Evolutionary conservation across 2,888 invertebrate genomes (phyloP).

Genomic region (Synergus umbraculus): DNA sequence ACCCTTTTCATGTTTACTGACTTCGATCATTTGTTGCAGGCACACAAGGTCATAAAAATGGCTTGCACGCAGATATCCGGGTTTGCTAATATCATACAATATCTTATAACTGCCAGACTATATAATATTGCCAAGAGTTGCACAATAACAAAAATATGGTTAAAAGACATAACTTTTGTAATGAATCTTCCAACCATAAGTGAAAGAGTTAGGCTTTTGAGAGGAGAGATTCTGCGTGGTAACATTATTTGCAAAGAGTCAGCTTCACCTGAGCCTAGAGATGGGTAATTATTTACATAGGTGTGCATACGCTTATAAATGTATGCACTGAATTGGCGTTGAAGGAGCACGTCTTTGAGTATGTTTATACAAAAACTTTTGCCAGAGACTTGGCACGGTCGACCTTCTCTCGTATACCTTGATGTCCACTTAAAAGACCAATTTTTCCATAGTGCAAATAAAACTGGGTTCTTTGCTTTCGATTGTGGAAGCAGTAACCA

Average conservation of each 20-base stretch:
- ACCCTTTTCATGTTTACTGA: slow-evolving; percentile 18
- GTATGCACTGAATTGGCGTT: slow-evolving; percentile 58
- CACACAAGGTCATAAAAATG: not conserved
- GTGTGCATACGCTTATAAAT: slow-evolving; percentile 65
- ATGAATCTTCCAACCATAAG: not conserved
- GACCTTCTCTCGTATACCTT: slow-evolving; percentile 36
- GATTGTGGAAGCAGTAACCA: not conserved
- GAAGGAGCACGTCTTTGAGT: slow-evolving; percentile 62
- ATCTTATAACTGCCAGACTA: too few species aligned
- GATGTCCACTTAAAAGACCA: not conserved
- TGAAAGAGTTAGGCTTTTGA: not conserved
- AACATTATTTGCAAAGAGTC: slow-evolving; percentile 67
- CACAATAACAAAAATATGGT: too few species aligned
- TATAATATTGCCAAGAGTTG: too few species aligned
- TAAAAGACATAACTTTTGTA: too few species aligned
- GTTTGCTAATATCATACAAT: too few species aligned
- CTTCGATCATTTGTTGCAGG: slow-evolving; percentile 16
- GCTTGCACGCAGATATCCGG: not conserved
- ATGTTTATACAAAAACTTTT: slow-evolving; percentile 63
- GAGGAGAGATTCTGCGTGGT: slow-evolving; percentile 48
- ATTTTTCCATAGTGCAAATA: not conserved
- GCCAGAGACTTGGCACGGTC: slow-evolving; percentile 37
- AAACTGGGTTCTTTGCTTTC: not conserved
- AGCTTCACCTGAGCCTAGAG: slow-evolving; percentile 41
- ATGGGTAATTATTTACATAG: slow-evolving; percentile 64